Conservation (phyloP, 2,113 vertebrate genomes). For the Eubucco bourcierii region DNA sequence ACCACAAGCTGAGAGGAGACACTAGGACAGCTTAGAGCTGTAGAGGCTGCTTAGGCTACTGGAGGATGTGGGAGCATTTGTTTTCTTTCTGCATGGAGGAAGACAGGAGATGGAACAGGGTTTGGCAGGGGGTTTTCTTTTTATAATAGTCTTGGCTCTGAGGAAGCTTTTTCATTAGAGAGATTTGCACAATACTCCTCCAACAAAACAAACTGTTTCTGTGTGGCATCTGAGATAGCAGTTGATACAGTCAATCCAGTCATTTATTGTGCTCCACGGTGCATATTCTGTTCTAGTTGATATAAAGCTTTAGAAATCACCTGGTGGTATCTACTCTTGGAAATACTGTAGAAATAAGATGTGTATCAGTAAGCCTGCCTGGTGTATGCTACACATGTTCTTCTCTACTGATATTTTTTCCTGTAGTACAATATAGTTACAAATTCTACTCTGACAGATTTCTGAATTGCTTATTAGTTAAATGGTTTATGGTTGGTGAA, state of each 20-base stretch:
- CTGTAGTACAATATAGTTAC: background rate
- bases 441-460: conserved; percentile 30
- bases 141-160: background rate
- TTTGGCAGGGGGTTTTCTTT: background rate
- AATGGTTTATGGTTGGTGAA: conserved; percentile 44
- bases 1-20: background rate
- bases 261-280: accelerated
- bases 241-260: background rate
- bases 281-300: background rate
- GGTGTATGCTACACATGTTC: background rate
- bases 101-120: background rate
- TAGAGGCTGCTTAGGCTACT: background rate
- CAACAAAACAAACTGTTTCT: background rate
- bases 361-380: background rate
- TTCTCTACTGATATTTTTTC: background rate
- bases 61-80: background rate
- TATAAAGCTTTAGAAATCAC: background rate
- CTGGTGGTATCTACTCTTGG: background rate
- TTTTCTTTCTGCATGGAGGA: background rate
- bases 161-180: background rate
- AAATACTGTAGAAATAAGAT: background rate
- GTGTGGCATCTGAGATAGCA: background rate
- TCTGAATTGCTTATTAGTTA: conserved; percentile 36
- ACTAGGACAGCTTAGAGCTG: background rate
- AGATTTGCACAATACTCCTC: background rate